Percentiles rank a stretch among this genome's conserved stretches.
Evolutionary conservation across 2,888 invertebrate genomes (phyloP).

Genomic region (Cynaeus angustus): DNA sequence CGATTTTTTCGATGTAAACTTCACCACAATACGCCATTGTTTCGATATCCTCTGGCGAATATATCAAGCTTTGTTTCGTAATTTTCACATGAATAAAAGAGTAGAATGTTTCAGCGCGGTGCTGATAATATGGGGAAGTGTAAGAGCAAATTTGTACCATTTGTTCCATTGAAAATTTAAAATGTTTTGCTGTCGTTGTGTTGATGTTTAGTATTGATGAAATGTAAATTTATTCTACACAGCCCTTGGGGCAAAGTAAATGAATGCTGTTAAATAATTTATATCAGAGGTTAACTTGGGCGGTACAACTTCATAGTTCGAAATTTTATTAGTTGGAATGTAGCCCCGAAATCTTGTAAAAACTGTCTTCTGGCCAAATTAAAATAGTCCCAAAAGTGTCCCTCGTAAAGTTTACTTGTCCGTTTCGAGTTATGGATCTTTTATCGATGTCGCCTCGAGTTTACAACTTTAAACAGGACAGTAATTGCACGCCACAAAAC

Average conservation of each 20-base stretch:
- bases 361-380: constrained; percentile 10
- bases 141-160: constrained; percentile 26
- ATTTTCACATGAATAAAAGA: constrained; percentile 33
- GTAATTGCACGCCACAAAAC: constrained; percentile 28
- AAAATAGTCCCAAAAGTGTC: constrained; percentile 20
- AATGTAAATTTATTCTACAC: constrained; percentile 39
- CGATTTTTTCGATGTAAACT: not conserved
- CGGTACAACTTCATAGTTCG: constrained; percentile 12
- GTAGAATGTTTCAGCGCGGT: constrained; percentile 6
- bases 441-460: constrained; percentile 20
- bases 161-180: constrained; percentile 27
- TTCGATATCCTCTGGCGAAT: constrained; percentile 3
- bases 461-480: constrained; percentile 27
- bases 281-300: constrained; percentile 23
- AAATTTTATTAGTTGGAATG: constrained; percentile 6
- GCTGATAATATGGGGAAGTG: constrained; percentile 23
- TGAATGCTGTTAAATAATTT: constrained; percentile 36
- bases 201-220: constrained; percentile 35
- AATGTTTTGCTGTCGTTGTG: constrained; percentile 35
- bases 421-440: constrained; percentile 20
- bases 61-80: constrained; percentile 26
- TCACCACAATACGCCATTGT: constrained; percentile 2
- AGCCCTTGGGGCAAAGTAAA: constrained; percentile 30
- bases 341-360: not conserved
- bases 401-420: constrained; percentile 20